phyloP scores from a whole-genome alignment of 2,797 vertebrate genomes.

The Oophaga sylvatica region DNA sequence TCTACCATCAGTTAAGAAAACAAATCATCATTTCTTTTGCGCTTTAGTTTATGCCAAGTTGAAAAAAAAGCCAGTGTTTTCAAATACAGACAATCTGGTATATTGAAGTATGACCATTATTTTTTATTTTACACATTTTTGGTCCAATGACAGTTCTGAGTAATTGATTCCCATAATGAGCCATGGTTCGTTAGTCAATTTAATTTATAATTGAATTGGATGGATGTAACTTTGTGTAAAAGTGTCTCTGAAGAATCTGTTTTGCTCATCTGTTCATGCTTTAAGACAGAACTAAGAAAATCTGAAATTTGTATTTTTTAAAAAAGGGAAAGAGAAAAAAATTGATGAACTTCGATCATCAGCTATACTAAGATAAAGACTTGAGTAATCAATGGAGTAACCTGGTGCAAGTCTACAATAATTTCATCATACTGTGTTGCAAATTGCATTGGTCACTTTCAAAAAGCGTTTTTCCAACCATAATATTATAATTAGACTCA shows the following conservation, averaged over 20 bases:
- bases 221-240: slow-evolving; percentile 88
- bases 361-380: not conserved
- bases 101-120: slow-evolving; percentile 87
- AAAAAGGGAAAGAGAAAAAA: slow-evolving; percentile 67
- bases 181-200: slow-evolving; percentile 91
- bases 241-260: slow-evolving; percentile 87
- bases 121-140: slow-evolving; percentile 89
- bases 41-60: slow-evolving; percentile 77
- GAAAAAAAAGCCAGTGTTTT: slow-evolving; percentile 81
- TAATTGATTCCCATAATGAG: slow-evolving; percentile 92
- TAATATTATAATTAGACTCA: no score
- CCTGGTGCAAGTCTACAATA: no score
- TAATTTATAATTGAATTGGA: slow-evolving; percentile 94
- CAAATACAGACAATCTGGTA: slow-evolving; percentile 83
- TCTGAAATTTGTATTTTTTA: slow-evolving; percentile 82
- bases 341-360: slow-evolving; percentile 66
- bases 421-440: no score
- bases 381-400: not conserved
- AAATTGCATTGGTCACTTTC: no score
- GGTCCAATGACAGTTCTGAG: slow-evolving; percentile 87
- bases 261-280: slow-evolving; percentile 86
- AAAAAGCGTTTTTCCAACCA: no score
- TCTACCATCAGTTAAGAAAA: slow-evolving; percentile 77
- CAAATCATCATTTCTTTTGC: slow-evolving; percentile 82
- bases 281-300: slow-evolving; percentile 81